phyloP scores from a whole-genome alignment of 1,140 invertebrate species.

The Drosophila azteca region DNA sequence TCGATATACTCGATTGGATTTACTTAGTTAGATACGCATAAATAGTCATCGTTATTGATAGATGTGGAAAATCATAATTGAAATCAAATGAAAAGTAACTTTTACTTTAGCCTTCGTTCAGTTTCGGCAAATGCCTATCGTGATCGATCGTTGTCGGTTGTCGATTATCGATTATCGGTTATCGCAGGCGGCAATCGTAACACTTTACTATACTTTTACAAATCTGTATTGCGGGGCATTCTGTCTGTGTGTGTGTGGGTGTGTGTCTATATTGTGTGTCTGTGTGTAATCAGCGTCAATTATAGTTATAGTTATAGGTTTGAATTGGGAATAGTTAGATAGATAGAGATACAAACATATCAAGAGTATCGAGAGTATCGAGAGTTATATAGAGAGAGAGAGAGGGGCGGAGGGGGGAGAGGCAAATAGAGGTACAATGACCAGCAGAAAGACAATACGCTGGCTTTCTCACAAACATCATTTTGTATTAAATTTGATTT shows the following conservation, averaged over 20 bases:
- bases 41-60: constrained; percentile 84
- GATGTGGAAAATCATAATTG: constrained; percentile 81
- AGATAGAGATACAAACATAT: constrained; percentile 27
- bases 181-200: constrained; percentile 57
- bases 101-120: constrained; percentile 12
- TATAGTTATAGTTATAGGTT: constrained; percentile 7
- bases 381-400: constrained; percentile 9
- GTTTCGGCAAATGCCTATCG: constrained; percentile 30
- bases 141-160: constrained; percentile 17
- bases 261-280: constrained; percentile 28
- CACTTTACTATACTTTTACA: constrained; percentile 82
- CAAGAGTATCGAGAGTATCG: not conserved
- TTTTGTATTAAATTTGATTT: constrained; percentile 80
- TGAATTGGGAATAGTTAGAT: constrained; percentile 9
- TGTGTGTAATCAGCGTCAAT: constrained; percentile 33
- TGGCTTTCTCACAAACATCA: constrained; percentile 34
- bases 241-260: constrained; percentile 31
- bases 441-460: not conserved
- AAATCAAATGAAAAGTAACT: constrained; percentile 76
- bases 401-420: constrained; percentile 3
- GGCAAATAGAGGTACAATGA: constrained; percentile 28
- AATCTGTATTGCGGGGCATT: constrained; percentile 29
- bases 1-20: constrained; percentile 35
- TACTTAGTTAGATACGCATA: constrained; percentile 70
- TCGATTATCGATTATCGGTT: constrained; percentile 41